Conservation (phyloP, 2,888 invertebrate genomes). For the Acleris cristana region DNA sequence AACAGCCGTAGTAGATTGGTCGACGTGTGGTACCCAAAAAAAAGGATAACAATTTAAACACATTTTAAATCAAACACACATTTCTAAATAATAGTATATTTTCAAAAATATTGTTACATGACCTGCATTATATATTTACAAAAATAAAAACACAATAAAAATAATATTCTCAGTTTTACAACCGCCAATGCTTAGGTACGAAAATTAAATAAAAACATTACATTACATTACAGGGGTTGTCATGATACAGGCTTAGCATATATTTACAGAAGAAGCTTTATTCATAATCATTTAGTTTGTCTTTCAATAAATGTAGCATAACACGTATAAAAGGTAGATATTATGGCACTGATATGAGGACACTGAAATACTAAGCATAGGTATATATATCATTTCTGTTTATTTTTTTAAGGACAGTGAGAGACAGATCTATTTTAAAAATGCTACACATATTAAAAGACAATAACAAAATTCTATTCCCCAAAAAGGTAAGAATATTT, state of each 20-base stretch:
- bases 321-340: not conserved
- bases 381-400: not conserved
- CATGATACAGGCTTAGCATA: constrained; percentile 40
- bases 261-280: constrained; percentile 48
- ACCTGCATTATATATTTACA: constrained; percentile 82
- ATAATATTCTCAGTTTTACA: constrained; percentile 59
- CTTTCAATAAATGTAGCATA: constrained; percentile 24
- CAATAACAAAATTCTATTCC: constrained; percentile 9
- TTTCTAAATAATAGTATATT: constrained; percentile 83
- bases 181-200: constrained; percentile 55
- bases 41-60: not conserved
- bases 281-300: constrained; percentile 15
- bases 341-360: constrained; percentile 27
- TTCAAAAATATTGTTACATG: constrained; percentile 83
- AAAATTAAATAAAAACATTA: constrained; percentile 52
- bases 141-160: constrained; percentile 72
- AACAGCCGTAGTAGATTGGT: too few species aligned
- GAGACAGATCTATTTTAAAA: not conserved
- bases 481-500: constrained; percentile 12
- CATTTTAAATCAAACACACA: constrained; percentile 47
- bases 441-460: constrained; percentile 29
- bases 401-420: not conserved
- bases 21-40: too few species aligned
- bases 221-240: constrained; percentile 42
- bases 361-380: too few species aligned